A percentile compares a stretch with the other conserved stretches of the same genome.
phyloP scores from a whole-genome alignment of 1,140 invertebrate genomes.

The Drosophila murphyi region DNA sequence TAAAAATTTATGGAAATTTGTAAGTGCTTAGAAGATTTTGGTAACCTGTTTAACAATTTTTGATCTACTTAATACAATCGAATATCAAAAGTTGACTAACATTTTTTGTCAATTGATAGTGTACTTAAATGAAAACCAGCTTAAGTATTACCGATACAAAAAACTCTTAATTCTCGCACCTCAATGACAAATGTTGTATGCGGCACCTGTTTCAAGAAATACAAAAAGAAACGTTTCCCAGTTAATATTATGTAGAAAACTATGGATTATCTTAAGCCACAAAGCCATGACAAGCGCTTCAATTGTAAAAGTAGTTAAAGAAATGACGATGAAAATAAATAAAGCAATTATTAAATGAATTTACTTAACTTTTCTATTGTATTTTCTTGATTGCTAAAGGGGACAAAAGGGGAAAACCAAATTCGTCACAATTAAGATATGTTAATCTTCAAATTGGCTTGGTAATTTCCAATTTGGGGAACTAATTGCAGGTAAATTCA shows the following conservation, averaged over 20 bases:
- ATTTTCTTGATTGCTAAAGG: too few relatives aligned
- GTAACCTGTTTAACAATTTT: slow-evolving; percentile 44
- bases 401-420: too few relatives aligned
- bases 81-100: slow-evolving; percentile 4
- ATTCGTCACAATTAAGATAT: too few relatives aligned
- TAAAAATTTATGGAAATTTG: slow-evolving; percentile 19
- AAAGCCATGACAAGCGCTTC: slow-evolving; percentile 13
- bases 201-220: slow-evolving; percentile 24
- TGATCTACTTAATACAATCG: slow-evolving; percentile 27
- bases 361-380: not conserved
- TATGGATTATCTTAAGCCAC: slow-evolving; percentile 3
- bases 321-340: slow-evolving; percentile 12
- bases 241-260: slow-evolving; percentile 17
- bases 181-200: slow-evolving; percentile 44
- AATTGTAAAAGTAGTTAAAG: slow-evolving; percentile 19
- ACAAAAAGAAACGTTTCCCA: slow-evolving; percentile 3
- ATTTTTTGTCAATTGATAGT: slow-evolving; percentile 23
- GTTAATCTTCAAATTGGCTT: too few relatives aligned
- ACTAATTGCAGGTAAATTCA: not conserved
- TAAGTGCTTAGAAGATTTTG: slow-evolving; percentile 37
- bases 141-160: slow-evolving; percentile 59
- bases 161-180: slow-evolving; percentile 25
- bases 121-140: slow-evolving; percentile 26
- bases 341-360: slow-evolving; percentile 15
- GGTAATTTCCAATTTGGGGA: not conserved